phyloP scores from a whole-genome alignment of 2,888 invertebrate species.

The Sinelater perroti region DNA sequence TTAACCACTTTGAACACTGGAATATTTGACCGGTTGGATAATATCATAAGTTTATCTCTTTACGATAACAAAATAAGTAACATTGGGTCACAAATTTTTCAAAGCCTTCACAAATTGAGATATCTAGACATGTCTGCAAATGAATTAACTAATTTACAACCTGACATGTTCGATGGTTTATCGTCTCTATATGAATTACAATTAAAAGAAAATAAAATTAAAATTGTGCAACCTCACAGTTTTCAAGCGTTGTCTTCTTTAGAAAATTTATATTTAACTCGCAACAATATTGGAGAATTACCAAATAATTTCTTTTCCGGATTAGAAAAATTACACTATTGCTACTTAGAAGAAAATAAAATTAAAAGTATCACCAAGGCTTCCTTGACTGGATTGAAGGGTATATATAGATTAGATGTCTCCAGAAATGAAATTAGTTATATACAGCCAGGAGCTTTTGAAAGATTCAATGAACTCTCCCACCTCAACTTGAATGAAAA shows the following conservation, averaged over 20 bases:
- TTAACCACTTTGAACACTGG: background rate
- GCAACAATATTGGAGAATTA: constrained; percentile 4
- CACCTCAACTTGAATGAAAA: background rate
- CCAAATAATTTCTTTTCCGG: background rate
- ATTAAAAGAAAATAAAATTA: constrained; percentile 7
- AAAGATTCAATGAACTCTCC: background rate
- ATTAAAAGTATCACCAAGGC: background rate
- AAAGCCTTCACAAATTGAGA: no score
- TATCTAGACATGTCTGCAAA: no score
- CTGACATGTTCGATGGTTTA: constrained; percentile 1
- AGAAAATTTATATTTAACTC: background rate
- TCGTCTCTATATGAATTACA: background rate
- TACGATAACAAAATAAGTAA: no score
- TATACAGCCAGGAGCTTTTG: constrained; percentile 12
- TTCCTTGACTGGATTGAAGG: constrained; percentile 1
- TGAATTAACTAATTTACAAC: no score
- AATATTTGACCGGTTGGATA: background rate
- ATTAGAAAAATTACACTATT: background rate
- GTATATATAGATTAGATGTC: constrained; percentile 13
- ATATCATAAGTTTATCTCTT: no score
- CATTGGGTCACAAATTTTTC: no score
- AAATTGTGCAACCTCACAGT: background rate
- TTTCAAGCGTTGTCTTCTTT: constrained; percentile 8
- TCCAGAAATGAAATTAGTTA: constrained; percentile 16
- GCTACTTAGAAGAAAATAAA: constrained; percentile 9